Evolutionary conservation across 2,797 vertebrate species (phyloP), one percentile per base, ranked within the genome.

Genomic region (Limosa lapponica): DNA sequence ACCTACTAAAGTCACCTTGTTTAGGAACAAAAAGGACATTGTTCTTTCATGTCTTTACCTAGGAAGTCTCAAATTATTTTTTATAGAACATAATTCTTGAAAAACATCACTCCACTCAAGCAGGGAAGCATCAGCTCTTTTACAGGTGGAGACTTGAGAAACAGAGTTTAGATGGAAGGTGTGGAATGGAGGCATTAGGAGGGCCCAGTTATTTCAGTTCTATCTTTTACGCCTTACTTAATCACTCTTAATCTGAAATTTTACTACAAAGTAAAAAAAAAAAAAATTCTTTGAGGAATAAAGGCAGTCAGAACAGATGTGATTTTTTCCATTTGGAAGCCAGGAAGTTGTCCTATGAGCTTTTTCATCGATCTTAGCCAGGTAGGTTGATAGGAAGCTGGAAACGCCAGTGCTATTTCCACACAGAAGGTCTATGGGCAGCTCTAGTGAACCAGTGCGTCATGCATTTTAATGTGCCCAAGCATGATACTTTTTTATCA

Each of bases 401-500:
- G 27, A 85, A 87, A 85, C 3, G 25, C 2, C 8, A 22, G 12
- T 19, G 14, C 3, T 52, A 9, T 61, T 91, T 77, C 23, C 59
- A 73, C 14, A 5, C n/a, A 78, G 39, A 46, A 80, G 7, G 2
- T 39, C 22, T 86, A 15, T n/a, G 34, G 34, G 19, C 3, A 41
- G 24, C 6, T 43, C 43, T 59, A 64, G 24, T 3, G 13, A 82
- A 59, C 18, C 3, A 17, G 3, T 11, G 11, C 0, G 0, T 36
- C 15, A 49, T 8, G 3, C 16, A 51, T 66, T 95, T 84, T 49
- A 61, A 11, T 25, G 19, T 71, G 12, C 8, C 8, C 5, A 62
- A 39, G 16, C 27, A 69, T 41, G 66, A 54, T 28, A 46, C 2
- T 1, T 23, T 59, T 73, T 81, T 81, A 58, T 24, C 20, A 54